Evolutionary conservation across 2,113 vertebrate species (phyloP), one percentile per base, ranked within the genome.

Genomic region (Stictonetta naevosa): DNA sequence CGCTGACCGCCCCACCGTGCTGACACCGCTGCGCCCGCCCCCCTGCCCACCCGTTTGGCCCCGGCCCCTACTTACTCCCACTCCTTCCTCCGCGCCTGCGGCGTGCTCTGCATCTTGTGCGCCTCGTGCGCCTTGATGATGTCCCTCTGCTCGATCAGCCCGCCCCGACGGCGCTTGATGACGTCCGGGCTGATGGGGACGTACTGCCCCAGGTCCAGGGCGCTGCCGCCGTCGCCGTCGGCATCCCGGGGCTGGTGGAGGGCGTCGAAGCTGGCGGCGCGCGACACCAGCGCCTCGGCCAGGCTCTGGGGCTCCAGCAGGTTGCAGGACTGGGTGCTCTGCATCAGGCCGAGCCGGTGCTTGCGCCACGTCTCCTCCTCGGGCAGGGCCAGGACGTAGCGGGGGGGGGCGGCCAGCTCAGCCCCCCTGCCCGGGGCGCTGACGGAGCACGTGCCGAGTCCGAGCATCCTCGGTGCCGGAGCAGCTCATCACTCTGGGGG

Each of bases 91-190:
- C 98, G 97, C 0, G 99, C 99, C 96, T 99, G 99, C 0, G 99
- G 99, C 10, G 99, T 99, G 98, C 99, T 99, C 96, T 99, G 99
- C 95, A 99, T 99, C 98, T 99, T 99, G 96, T 99, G 99, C 0
- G 99, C 99, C 93, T 99, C 98, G 25, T 99, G 99, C 0, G 99
- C 99, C 96, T 99, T 99, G 97, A 99, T 98, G 44, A 99, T 99
- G 97, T 99, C 99, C 90, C 98, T 98, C 97, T 99, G 99, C 80
- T 99, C 99, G 4, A 99, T 99, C 85, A 99, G 98, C 23, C 99
- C 99, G 0, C 99, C 99, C 2, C 99, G 98, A 36, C 99, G 98
- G 36, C 99, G 98, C 96, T 99, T 99, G 89, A 99, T 99, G 86
- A 99, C 96, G 2, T 99, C 99, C 1, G 99, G 99, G 96, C 99